phyloP scores from a whole-genome alignment of 1,140 invertebrate genomes.

The Drosophila mauritiana region DNA sequence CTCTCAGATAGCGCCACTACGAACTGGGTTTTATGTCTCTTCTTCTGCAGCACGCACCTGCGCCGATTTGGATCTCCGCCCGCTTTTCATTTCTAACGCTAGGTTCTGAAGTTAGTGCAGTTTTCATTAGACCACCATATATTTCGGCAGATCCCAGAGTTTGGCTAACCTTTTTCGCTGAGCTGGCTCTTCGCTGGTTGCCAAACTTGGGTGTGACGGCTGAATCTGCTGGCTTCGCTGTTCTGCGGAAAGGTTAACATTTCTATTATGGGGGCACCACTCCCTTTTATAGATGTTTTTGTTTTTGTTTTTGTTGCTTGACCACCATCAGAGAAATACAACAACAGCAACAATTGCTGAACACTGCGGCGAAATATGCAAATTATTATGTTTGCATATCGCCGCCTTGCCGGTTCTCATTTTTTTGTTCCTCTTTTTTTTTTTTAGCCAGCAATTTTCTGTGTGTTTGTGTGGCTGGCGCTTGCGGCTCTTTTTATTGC shows the following conservation, averaged over 20 bases:
- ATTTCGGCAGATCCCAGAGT: not conserved
- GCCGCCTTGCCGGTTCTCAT: conserved; percentile 29
- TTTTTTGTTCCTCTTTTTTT: not conserved
- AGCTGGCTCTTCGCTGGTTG: conserved; percentile 1
- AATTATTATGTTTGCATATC: conserved; percentile 66
- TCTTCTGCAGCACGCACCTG: not conserved
- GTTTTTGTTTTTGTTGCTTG: conserved; percentile 25
- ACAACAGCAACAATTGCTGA: conserved; percentile 11
- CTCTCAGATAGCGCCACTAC: not conserved
- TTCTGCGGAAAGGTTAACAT: conserved; percentile 50
- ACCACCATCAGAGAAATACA: conserved; percentile 47
- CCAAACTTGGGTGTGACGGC: conserved; percentile 33
- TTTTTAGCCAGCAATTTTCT: conserved; percentile 14
- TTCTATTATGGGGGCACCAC: conserved; percentile 57
- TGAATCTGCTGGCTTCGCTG: conserved; percentile 3
- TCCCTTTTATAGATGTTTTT: conserved; percentile 48
- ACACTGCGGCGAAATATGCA: conserved; percentile 60
- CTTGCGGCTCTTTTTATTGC: conserved; percentile 57
- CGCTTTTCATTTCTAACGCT: not conserved
- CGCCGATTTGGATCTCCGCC: not conserved
- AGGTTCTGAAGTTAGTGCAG: not conserved
- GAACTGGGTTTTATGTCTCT: not conserved
- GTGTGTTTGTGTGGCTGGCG: conserved; percentile 41
- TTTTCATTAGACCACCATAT: not conserved
- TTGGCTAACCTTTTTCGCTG: conserved; percentile 13